These are phyloP conservation scores for Pelecanus crispus DNA, from an alignment of 2,113 vertebrate species.

Conservation along the genomic window DNA sequence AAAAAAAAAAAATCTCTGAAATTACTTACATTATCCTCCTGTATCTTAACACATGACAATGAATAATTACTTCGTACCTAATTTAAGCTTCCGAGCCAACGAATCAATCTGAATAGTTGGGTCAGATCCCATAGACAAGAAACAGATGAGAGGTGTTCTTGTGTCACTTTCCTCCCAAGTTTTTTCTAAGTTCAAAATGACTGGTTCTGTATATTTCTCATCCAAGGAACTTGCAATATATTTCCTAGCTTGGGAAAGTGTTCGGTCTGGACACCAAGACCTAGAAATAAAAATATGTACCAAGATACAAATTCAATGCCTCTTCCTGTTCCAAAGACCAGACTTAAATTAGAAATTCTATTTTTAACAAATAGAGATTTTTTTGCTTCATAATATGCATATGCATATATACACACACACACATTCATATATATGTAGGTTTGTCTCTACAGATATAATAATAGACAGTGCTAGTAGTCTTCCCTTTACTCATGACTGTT, in stretches of 20 bases:
- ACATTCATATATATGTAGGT: background rate
- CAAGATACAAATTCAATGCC: background rate
- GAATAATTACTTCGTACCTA: constrained; percentile 65
- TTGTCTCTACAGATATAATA: background rate
- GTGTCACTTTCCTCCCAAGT: constrained; percentile 77
- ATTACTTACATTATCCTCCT: background rate
- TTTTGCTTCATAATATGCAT: background rate
- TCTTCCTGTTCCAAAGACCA: background rate
- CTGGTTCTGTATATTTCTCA: constrained; percentile 76
- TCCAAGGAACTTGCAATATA: constrained; percentile 72
- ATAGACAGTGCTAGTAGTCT: background rate
- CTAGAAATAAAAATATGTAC: constrained; percentile 50
- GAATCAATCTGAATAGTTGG: constrained; percentile 73
- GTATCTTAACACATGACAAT: background rate
- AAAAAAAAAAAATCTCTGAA: background rate
- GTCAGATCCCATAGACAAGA: constrained; percentile 78
- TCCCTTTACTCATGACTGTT: background rate
- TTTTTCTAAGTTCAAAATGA: constrained; percentile 75
- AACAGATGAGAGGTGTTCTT: constrained; percentile 75
- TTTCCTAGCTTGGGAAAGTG: constrained; percentile 75
- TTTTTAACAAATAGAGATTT: background rate
- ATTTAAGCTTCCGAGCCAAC: constrained; percentile 71
- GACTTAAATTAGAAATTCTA: background rate
- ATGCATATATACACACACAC: background rate
- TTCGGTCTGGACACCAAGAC: constrained; percentile 80